Conservation (phyloP, 2,113 vertebrate species). For the Aptenodytes forsteri region DNA sequence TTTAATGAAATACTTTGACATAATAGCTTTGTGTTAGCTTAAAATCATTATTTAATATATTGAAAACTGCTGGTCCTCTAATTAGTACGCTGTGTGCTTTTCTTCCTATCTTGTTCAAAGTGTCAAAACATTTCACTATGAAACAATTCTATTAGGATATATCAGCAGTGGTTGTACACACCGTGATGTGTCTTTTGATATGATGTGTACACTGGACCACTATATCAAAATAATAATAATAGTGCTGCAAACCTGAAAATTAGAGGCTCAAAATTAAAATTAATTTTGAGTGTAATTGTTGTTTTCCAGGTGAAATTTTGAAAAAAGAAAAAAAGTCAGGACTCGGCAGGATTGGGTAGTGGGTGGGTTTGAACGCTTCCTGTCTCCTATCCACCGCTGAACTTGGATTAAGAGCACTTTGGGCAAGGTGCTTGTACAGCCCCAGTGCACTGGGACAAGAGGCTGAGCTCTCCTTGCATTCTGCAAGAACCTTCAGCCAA, state of each 20-base stretch:
- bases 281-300: not conserved
- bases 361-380: not conserved
- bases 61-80: not conserved
- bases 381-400: not conserved
- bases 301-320: not conserved
- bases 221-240: not conserved
- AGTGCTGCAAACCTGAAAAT: not conserved
- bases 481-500: not conserved
- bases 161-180: not conserved
- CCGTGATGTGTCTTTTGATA: not conserved
- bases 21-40: not conserved
- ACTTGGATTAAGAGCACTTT: not conserved
- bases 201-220: not conserved
- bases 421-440: not conserved
- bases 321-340: not conserved
- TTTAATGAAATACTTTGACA: conserved; percentile 48
- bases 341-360: not conserved
- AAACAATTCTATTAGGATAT: not conserved
- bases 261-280: not conserved
- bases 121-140: conserved; percentile 25
- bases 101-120: not conserved
- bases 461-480: not conserved
- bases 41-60: conserved; percentile 14
- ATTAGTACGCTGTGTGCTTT: not conserved
- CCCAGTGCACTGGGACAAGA: not conserved